These are phyloP conservation scores for Habroteleia sp. DNA, from an alignment of 2,888 invertebrate genomes.

Conservation along the genomic window DNA sequence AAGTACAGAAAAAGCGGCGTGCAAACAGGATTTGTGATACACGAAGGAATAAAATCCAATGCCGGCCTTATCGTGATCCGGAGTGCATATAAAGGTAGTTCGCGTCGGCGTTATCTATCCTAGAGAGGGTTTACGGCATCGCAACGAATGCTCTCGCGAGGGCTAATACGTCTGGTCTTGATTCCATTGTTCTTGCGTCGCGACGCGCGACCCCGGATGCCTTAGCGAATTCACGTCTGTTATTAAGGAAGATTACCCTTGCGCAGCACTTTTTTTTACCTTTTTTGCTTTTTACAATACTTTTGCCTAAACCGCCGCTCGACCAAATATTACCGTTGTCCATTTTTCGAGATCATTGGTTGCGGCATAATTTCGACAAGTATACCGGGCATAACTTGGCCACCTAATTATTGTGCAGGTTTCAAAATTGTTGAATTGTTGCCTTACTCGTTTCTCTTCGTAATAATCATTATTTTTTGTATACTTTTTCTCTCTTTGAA, in stretches of 20 bases:
- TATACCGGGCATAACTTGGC: no score
- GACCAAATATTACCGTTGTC: conserved; percentile 27
- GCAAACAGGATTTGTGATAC: conserved; percentile 52
- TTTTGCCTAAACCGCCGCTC: conserved; percentile 22
- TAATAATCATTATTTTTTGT: no score
- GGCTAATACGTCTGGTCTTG: conserved; percentile 48
- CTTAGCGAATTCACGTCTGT: conserved; percentile 55
- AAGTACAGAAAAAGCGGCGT: conserved; percentile 23
- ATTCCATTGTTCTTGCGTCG: conserved; percentile 54
- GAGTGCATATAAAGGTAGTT: conserved; percentile 57
- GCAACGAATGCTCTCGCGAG: conserved; percentile 32
- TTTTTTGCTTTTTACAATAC: no score
- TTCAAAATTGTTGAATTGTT: no score
- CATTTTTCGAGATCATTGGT: conserved; percentile 42
- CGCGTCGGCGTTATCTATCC: conserved; percentile 59
- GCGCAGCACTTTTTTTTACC: conserved; percentile 38
- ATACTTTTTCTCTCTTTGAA: no score
- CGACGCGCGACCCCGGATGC: conserved; percentile 57
- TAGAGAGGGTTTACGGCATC: conserved; percentile 52
- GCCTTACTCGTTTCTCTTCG: no score
- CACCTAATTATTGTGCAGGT: no score
- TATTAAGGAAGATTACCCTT: conserved; percentile 63
- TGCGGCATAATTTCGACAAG: no score
- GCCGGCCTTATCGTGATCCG: conserved; percentile 44
- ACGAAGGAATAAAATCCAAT: conserved; percentile 52